Evolutionary conservation across 2,113 vertebrate genomes (phyloP), one percentile per base, ranked within the genome.

Genomic region (Fregata magnificens): DNA sequence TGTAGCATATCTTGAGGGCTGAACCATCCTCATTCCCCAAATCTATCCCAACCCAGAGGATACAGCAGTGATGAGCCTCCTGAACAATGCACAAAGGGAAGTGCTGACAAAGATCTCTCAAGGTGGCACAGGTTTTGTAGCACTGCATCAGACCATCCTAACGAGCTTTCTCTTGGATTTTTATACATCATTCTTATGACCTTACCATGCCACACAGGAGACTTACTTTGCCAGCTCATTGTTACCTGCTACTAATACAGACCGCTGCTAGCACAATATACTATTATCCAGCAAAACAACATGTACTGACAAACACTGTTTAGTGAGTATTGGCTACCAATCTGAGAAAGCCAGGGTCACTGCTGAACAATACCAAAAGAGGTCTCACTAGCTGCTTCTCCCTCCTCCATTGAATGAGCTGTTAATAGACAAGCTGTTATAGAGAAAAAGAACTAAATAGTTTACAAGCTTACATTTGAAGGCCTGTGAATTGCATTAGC

Each of bases 381-480:
- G 79, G 70, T 95, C 91, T 96, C 96, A 85, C 92, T 86, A 83
- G 96, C 84, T 95, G 61, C 96, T 96, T 93, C 90, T 93, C n/a
- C 95, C 94, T 90, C 93, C 90, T 96, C 95, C 93, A 76, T 88
- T 97, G 95, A 97, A 95, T 88, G 67, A 94, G 92, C 92, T 95
- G 91, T 94, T 96, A 97, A 96, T 97, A 97, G 96, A 97, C 96
- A 97, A 97, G 94, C 90, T 97, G 91, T 94, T 97, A 93, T 77
- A 83, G 90, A 96, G 97, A 94, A 95, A 97, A 82, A 95, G 91
- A 95, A 93, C 88, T 94, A 95, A 96, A 95, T 86, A 96, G 94
- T 97, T 96, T 97, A 95, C 96, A 97, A 95, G 95, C 94, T 95
- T 88, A 93, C 96, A 92, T 96, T 90, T 94, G 97, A 97, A 94